Evolutionary conservation across 2,888 invertebrate species (phyloP), one percentile per base, ranked within the genome.

Genomic region (Ceriagrion tenellum): DNA sequence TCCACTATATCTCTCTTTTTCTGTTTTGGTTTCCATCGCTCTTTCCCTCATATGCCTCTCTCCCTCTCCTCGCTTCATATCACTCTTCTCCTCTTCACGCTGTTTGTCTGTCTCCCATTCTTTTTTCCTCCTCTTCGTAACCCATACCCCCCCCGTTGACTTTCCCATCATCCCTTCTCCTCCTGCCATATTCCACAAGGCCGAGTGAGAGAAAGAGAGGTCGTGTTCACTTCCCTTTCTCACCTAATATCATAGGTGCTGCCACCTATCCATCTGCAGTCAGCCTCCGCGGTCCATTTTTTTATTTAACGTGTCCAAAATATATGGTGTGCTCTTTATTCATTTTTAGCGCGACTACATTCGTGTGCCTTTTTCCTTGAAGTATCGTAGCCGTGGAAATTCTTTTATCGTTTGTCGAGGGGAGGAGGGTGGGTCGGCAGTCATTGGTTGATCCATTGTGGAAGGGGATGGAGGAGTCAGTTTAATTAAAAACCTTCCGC

Each of bases 381-480:
- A 81, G 74, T 81, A 81, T 30, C 74, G 13, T 30, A 30, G 74
- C 30, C 74, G 26, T 23, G 30, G 74, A 35, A 2, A 81, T 81
- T 81, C 26, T 81, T 81, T 69, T 69, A 18, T n/a, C n/a, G 8
- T n/a, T 30, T 35, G 74, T n/a, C n/a, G 2, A 12, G 74, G 30
- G 74, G 23, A 23, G 69, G 26, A 3, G 20, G 47, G 47, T 47
- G 30, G n/a, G 74, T 0, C 0, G 16, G 35, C 74, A 81, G 30
- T 81, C 74, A 81, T 81, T 81, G 74, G 74, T 81, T 81, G 74
- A 81, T 81, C 74, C 74, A 81, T n/a, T 81, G 74, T 81, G 26
- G 69, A 69, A 69, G 69, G 69, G 74, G 74, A 6, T 81, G 74
- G 74, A 69, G 74, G 30, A 81, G n/a, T 81, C 30, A 26, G 74